Conservation (phyloP, 64 coral and sea anemone genomes). For the Pocillopora damicornis region DNA sequence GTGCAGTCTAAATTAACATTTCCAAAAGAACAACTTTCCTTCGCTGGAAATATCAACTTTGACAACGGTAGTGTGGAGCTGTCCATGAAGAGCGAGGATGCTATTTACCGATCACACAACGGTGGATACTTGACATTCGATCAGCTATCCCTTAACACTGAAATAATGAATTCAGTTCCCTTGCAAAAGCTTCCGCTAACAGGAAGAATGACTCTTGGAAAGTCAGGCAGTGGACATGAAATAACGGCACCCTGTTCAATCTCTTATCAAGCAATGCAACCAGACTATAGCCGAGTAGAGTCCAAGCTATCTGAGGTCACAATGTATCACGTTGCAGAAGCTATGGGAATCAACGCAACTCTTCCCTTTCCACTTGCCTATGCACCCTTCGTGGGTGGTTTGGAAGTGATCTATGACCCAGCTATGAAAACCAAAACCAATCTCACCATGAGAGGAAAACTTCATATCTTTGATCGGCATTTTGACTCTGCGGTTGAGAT, state of each 20-base stretch:
- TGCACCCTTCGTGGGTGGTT: slow-evolving; percentile 41
- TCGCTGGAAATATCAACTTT: slow-evolving; percentile 71
- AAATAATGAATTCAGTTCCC: slow-evolving; percentile 68
- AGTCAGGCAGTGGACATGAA: slow-evolving; percentile 37
- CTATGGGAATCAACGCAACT: slow-evolving; percentile 52
- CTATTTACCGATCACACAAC: slow-evolving; percentile 58
- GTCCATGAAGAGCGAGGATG: slow-evolving; percentile 74
- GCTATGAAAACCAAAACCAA: slow-evolving; percentile 6
- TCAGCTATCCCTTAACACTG: slow-evolving; percentile 51
- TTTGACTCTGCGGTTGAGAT: slow-evolving; percentile 46
- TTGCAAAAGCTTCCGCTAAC: slow-evolving; percentile 63
- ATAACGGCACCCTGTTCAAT: slow-evolving; percentile 48
- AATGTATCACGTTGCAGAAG: slow-evolving; percentile 61
- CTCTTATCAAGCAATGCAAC: slow-evolving; percentile 44
- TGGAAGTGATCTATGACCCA: slow-evolving; percentile 47
- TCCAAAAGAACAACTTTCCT: slow-evolving; percentile 69
- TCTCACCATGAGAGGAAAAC: slow-evolving; percentile 30
- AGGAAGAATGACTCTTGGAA: slow-evolving; percentile 69
- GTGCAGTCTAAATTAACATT: slow-evolving; percentile 59
- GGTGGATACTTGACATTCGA: slow-evolving; percentile 79
- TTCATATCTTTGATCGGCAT: slow-evolving; percentile 57
- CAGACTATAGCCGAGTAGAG: slow-evolving; percentile 61
- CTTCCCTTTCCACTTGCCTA: slow-evolving; percentile 52
- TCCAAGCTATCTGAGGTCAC: slow-evolving; percentile 69
- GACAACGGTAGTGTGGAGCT: slow-evolving; percentile 54